These are phyloP conservation scores for Hyperoplus immaculatus DNA, from an alignment of 2,797 vertebrate genomes.

Conservation along the genomic window DNA sequence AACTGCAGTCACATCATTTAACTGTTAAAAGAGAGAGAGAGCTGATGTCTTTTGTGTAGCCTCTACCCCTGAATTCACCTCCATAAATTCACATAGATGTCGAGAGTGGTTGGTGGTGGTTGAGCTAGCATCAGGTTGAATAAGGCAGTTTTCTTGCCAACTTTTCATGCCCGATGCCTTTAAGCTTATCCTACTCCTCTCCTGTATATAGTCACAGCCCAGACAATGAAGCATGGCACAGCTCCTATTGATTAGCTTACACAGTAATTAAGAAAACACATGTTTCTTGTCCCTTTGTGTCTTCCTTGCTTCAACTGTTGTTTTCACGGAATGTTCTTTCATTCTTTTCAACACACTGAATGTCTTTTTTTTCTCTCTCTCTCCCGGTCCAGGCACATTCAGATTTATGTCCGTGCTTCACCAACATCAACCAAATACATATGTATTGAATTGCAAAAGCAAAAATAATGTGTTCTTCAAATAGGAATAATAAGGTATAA, in stretches of 20 bases:
- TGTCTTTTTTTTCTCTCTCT: neutral
- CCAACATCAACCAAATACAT: neutral
- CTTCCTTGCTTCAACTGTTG: neutral
- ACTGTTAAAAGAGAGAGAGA: neutral
- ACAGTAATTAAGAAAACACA: conserved; percentile 71
- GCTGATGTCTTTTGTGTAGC: neutral
- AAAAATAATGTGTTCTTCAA: no score
- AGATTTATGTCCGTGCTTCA: neutral
- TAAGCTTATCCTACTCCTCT: conserved; percentile 19
- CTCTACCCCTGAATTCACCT: neutral
- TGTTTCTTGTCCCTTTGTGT: conserved; percentile 8
- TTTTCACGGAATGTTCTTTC: conserved; percentile 3
- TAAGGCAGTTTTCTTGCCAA: neutral
- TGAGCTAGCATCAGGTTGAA: conserved; percentile 7
- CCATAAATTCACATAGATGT: conserved; percentile 1
- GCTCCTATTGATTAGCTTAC: conserved; percentile 66
- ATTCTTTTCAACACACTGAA: neutral
- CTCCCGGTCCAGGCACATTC: neutral
- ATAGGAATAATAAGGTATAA: no score
- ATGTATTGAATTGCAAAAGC: no score
- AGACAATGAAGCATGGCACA: conserved; percentile 68
- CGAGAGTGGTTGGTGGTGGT: conserved; percentile 3
- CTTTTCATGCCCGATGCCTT: conserved; percentile 9
- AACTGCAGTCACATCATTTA: neutral
- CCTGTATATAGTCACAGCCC: conserved; percentile 33